These are phyloP conservation scores for Apamea crenata DNA, from an alignment of 2,888 invertebrate species.

Conservation along the genomic window DNA sequence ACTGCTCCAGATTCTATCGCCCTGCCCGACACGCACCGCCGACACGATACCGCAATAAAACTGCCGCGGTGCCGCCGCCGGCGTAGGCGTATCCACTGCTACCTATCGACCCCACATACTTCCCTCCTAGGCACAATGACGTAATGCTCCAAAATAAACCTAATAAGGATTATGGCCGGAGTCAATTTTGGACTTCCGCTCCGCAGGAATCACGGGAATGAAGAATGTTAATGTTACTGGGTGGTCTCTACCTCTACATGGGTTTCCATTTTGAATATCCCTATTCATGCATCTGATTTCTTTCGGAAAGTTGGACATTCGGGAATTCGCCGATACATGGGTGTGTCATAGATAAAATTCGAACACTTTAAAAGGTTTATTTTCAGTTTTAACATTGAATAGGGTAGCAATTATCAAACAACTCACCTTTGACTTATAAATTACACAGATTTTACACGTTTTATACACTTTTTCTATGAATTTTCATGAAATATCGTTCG, in stretches of 20 bases:
- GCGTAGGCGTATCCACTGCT: conserved; percentile 69
- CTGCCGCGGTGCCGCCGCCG: conserved; percentile 73
- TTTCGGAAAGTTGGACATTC: conserved; percentile 66
- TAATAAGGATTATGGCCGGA: conserved; percentile 82
- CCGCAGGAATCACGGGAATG: conserved; percentile 64
- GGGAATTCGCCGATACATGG: conserved; percentile 82
- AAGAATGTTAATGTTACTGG: conserved; percentile 24
- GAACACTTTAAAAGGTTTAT: conserved; percentile 8
- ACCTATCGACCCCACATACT: conserved; percentile 72
- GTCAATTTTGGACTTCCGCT: conserved; percentile 76
- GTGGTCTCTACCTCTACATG: conserved; percentile 20
- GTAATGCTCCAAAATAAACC: conserved; percentile 90
- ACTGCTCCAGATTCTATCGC: conserved; percentile 72
- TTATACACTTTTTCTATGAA: conserved; percentile 70
- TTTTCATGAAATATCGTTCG: conserved; percentile 81
- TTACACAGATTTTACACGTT: conserved; percentile 66
- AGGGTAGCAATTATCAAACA: conserved; percentile 7
- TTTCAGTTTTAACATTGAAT: background rate
- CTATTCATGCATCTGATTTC: conserved; percentile 53
- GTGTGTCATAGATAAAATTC: conserved; percentile 84
- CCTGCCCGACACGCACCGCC: conserved; percentile 56
- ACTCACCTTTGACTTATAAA: conserved; percentile 74
- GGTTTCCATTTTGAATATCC: conserved; percentile 54
- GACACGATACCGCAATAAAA: conserved; percentile 67
- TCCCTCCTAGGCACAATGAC: conserved; percentile 82